A percentile compares a stretch with the other conserved stretches of the same genome.
These are phyloP conservation scores for Tupiocoris notatus DNA, from an alignment of 2,888 invertebrate species.

Conservation along the genomic window DNA sequence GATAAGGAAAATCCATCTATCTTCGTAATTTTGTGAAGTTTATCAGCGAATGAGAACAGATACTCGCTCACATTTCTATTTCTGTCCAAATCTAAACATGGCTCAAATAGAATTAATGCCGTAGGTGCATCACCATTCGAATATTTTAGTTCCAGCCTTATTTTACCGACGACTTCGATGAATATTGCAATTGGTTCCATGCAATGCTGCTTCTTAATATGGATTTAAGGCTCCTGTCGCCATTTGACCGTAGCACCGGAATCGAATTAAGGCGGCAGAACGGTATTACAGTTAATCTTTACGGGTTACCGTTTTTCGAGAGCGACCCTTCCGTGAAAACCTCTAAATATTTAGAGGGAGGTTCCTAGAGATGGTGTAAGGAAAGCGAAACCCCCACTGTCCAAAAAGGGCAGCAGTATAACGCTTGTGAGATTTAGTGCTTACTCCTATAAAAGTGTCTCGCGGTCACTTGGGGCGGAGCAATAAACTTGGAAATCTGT, in stretches of 20 bases:
- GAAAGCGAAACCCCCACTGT: neutral
- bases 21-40: too few species aligned
- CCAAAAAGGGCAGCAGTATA: conserved; percentile 29
- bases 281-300: conserved; percentile 35
- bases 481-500: conserved; percentile 38
- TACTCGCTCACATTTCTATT: too few species aligned
- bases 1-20: too few species aligned
- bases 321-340: neutral
- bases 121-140: too few species aligned
- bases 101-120: too few species aligned
- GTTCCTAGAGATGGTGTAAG: neutral
- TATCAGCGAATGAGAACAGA: too few species aligned
- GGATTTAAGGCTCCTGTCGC: conserved; percentile 26
- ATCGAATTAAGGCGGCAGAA: conserved; percentile 22
- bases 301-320: conserved; percentile 7
- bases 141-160: too few species aligned
- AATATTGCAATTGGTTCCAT: conserved; percentile 16
- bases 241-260: conserved; percentile 1
- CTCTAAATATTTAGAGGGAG: conserved; percentile 31
- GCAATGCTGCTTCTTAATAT: conserved; percentile 5
- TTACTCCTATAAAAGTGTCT: conserved; percentile 39
- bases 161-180: too few species aligned
- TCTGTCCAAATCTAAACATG: too few species aligned
- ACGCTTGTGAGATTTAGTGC: conserved; percentile 27
- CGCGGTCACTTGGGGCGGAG: conserved; percentile 37